Evolutionary conservation across 2,113 vertebrate genomes (phyloP).

Genomic region (Chloropsis cyanopogon): DNA sequence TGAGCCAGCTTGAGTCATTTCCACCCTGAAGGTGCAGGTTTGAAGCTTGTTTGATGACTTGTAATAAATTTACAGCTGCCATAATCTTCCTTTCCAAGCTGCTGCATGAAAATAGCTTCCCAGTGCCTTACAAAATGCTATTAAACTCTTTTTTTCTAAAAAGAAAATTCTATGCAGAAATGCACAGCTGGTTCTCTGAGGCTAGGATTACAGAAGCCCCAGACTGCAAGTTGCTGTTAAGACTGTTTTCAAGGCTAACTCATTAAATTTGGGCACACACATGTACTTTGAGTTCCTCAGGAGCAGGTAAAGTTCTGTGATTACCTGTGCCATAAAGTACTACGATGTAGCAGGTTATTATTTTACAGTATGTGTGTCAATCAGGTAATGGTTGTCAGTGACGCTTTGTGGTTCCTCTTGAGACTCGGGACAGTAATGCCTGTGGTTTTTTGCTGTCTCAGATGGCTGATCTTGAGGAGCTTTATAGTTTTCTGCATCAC

Average conservation of each 20-base stretch:
- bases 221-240: constrained; percentile 27
- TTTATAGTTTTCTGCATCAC: background rate
- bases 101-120: constrained; percentile 53
- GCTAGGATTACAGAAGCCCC: background rate
- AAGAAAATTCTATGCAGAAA: constrained; percentile 22
- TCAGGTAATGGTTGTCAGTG: background rate
- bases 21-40: constrained; percentile 73
- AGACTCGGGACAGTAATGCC: background rate
- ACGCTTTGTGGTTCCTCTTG: background rate
- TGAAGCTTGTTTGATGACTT: constrained; percentile 76
- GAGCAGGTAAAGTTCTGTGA: background rate
- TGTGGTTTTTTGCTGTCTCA: background rate
- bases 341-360: background rate
- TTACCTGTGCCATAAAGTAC: background rate
- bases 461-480: background rate
- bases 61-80: constrained; percentile 79
- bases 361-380: background rate
- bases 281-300: background rate
- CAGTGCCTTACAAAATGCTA: constrained; percentile 59
- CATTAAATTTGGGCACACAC: background rate
- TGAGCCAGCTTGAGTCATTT: constrained; percentile 72
- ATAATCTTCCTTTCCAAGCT: constrained; percentile 74
- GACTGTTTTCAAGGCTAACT: background rate
- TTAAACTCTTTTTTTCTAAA: constrained; percentile 60
- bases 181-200: constrained; percentile 37